Base-by-base conservation (phyloP, 2,888 invertebrate species). In the Ctenicera cuprea region DNA sequence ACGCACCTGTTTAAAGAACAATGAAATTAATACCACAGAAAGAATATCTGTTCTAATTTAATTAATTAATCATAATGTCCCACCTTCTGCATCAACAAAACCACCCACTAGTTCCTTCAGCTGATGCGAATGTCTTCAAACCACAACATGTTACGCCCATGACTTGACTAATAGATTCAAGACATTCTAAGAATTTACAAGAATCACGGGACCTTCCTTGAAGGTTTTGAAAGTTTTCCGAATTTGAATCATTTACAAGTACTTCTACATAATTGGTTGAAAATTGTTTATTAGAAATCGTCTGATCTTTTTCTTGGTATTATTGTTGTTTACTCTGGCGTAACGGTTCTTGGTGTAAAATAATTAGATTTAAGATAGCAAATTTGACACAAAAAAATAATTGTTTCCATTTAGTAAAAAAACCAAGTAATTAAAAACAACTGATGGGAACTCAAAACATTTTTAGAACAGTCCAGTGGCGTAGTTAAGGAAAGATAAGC, bases 221-320 rank as follows among this genome's bases (percentile, higher is more conserved):
- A 54, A 54, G 54, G 18, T n/a, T 30, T 54, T 54, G 20, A 54
- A 54, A 54, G 26, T 54, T 30, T 30, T 11, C 50, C 18, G 54
- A 26, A 54, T 30, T 54, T 54, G 30, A 26, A 54, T 30, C 11
- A 14, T 18, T 33, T 33, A 33, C 33, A 33, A 3, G 33, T 14
- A 30, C 18, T 22, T 26, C 18, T 54, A 14, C 54, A 54, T 48
- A 48, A 48, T 16, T 48, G 14, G 30, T 54, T 54, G 14, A 16
- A 54, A n/a, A 30, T 30, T 30, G 14, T 2, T 11, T 18, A 16
- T 11, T n/a, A 54, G 54, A 54, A 54, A 14, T 30, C 54, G 26
- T 4, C 54, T 54, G 26, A 54, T 54, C 26, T 30, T 54, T 45
- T 54, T 30, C 54, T 54, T 30, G 54, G 54, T 54, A 30, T 14